phyloP scores from a whole-genome alignment of 2,113 vertebrate species.

The Cichladusa arquata region DNA sequence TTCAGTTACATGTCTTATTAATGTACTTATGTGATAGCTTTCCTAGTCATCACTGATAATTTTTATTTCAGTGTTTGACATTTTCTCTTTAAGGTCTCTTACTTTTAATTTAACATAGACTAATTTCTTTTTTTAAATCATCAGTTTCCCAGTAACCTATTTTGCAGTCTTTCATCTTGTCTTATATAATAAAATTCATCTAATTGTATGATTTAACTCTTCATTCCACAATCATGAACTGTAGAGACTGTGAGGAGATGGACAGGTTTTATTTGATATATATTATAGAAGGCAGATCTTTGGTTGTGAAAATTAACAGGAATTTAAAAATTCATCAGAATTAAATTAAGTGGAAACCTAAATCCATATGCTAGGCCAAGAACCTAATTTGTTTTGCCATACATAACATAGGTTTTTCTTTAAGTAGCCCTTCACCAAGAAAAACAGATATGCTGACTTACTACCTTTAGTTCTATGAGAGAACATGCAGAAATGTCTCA shows the following conservation, averaged over 20 bases:
- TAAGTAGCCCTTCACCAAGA: background rate
- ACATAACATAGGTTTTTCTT: background rate
- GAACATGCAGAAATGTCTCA: background rate
- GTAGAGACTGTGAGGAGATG: constrained; percentile 28
- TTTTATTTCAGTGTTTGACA: constrained; percentile 66
- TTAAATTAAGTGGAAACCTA: constrained; percentile 1
- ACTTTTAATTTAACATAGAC: constrained; percentile 47
- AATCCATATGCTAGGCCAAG: constrained; percentile 1
- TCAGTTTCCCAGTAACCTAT: constrained; percentile 30
- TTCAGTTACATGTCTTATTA: constrained; percentile 38
- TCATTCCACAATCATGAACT: background rate
- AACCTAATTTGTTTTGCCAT: constrained; percentile 38
- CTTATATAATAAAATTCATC: constrained; percentile 57
- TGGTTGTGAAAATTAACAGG: constrained; percentile 30
- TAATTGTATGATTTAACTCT: constrained; percentile 44
- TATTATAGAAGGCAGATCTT: background rate
- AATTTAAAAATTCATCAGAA: constrained; percentile 49
- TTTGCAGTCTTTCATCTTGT: constrained; percentile 62
- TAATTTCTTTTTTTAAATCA: background rate
- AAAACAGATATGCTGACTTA: background rate
- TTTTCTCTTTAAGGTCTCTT: constrained; percentile 58
- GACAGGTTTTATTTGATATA: constrained; percentile 45
- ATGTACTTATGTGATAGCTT: constrained; percentile 20
- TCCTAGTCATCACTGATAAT: constrained; percentile 44
- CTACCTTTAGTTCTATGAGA: background rate